Evolutionary conservation across 2,113 vertebrate species (phyloP), one percentile per base, ranked within the genome.

Genomic region (Pseudopipra pipra): DNA sequence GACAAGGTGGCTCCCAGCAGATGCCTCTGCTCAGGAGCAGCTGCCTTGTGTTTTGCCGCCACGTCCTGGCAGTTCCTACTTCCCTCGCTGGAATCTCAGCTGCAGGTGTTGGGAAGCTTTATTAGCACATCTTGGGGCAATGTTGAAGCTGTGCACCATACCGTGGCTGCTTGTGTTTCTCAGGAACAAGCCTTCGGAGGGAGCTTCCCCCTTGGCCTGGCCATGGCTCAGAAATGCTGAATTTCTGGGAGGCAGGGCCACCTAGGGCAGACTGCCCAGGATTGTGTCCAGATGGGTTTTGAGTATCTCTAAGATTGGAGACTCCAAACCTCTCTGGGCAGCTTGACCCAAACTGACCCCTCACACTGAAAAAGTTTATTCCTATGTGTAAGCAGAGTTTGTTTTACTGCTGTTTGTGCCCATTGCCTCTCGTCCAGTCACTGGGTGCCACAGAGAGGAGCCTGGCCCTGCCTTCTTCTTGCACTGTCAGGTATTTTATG

Each of bases 111-210:
- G 3, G 52, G 37, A 87, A 63, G 55, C 28, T 66, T 52, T 7
- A 7, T 41, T 41, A 37, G 35, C 39, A 7, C 3, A 0, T 12
- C 33, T 44, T 10, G 23, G 47, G 28, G 47, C 41, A 9, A 5
- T 2, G 6, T 6, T 33, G 31, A 72, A 12, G 7, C 20, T 20
- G 0, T 3, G 25, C 1, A 11, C 18, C 0, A 2, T 28, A 17
- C 66, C 65, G 37, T 12, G 43, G 41, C 16, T 83, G 41, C 14
- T 46, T 28, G 35, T 33, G 63, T 43, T 51, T 77, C 31, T n/a
- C 72, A 41, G 67, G 41, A 75, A 5, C 21, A 33, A 61, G n/a
- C 25, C n/a, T 76, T 68, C 1, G 8, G n/a, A 70, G 41, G 30
- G 43, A 89, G 30, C 35, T 68, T 66, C 5, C 11, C 55, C 41